These are phyloP conservation scores for Erynnis tages DNA, from an alignment of 2,888 invertebrate species.

Conservation along the genomic window DNA sequence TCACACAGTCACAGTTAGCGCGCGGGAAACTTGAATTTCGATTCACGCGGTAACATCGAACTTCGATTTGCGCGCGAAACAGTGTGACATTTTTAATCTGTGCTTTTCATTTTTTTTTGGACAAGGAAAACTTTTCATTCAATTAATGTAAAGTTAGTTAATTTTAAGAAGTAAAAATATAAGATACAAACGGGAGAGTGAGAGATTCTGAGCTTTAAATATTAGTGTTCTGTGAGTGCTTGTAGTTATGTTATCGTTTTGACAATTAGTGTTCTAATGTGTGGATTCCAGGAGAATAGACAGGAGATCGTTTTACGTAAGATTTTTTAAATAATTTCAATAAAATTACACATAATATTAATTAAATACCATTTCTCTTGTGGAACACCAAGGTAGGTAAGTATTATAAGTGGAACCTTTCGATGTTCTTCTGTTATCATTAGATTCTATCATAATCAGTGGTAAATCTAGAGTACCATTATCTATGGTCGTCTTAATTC, in stretches of 20 bases:
- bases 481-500: too few relatives aligned
- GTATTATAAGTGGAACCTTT: too few relatives aligned
- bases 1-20: too few relatives aligned
- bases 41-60: slow-evolving; percentile 42
- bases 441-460: too few relatives aligned
- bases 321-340: slow-evolving; percentile 35
- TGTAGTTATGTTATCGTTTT: slow-evolving; percentile 2
- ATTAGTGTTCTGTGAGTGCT: not conserved
- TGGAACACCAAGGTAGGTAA: too few relatives aligned
- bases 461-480: too few relatives aligned
- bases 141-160: too few relatives aligned
- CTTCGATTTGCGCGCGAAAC: too few relatives aligned
- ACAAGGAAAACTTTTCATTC: not conserved
- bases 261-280: slow-evolving; percentile 41
- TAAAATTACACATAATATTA: too few relatives aligned
- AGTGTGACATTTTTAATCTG: slow-evolving; percentile 1
- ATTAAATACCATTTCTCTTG: too few relatives aligned
- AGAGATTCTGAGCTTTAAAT: not conserved
- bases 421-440: too few relatives aligned
- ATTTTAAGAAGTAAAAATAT: too few relatives aligned
- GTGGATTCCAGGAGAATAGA: slow-evolving; percentile 42
- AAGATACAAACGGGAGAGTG: not conserved
- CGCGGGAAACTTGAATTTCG: slow-evolving; percentile 38
- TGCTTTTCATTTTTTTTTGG: not conserved
- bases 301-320: slow-evolving; percentile 48